Conservation (phyloP, 2,888 invertebrate genomes). For the Melolontha melolontha region DNA sequence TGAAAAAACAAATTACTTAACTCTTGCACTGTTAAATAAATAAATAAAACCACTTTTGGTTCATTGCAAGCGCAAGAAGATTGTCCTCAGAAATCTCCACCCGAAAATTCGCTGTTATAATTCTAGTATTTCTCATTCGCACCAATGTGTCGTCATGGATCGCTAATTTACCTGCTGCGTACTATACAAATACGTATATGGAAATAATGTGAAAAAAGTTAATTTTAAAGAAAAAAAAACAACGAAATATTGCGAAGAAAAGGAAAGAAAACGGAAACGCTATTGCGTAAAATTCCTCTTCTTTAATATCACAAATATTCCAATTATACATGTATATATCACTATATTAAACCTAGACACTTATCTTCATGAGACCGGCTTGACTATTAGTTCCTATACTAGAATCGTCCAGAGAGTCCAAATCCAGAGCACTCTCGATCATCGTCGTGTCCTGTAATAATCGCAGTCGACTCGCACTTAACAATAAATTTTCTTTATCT, state of each 20-base stretch:
- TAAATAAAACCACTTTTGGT: too few relatives aligned
- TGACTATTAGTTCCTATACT: conserved; percentile 77
- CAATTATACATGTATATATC: conserved; percentile 13
- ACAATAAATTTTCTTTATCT: conserved; percentile 66
- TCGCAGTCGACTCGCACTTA: conserved; percentile 80
- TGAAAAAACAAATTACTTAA: too few relatives aligned
- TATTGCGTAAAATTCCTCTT: not conserved
- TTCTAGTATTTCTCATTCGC: too few relatives aligned
- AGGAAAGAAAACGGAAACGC: too few relatives aligned
- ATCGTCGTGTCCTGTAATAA: conserved; percentile 88
- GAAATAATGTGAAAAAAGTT: too few relatives aligned
- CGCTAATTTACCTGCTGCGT: too few relatives aligned
- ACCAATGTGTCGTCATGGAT: too few relatives aligned
- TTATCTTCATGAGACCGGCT: conserved; percentile 74
- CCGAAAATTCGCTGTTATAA: too few relatives aligned
- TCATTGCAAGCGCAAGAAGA: too few relatives aligned
- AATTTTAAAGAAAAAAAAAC: not conserved
- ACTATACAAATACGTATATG: too few relatives aligned
- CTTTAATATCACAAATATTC: conserved; percentile 36
- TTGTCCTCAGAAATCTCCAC: too few relatives aligned
- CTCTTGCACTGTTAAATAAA: too few relatives aligned
- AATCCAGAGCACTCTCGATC: conserved; percentile 90
- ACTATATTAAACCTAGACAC: conserved; percentile 58
- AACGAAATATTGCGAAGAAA: not conserved
- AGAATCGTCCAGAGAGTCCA: conserved; percentile 85